phyloP scores from a whole-genome alignment of 2,797 vertebrate genomes.

The Chaetophractus vellerosus region DNA sequence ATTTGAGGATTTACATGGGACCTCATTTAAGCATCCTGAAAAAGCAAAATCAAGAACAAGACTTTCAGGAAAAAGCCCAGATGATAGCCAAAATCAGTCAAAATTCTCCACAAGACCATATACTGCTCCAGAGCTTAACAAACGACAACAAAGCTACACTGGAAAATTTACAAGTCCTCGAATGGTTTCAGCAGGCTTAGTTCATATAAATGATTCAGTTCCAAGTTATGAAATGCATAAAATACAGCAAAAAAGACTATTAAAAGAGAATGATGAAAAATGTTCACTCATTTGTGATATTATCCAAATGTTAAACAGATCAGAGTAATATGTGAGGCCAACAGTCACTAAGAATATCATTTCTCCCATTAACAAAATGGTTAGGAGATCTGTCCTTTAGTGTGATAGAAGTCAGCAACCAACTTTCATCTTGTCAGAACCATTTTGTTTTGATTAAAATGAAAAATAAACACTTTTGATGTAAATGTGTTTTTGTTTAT shows the following conservation, averaged over 20 bases:
- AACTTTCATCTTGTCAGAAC: constrained; percentile 74
- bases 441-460: constrained; percentile 84
- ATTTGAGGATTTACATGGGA: constrained; percentile 78
- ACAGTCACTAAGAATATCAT: constrained; percentile 21
- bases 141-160: background rate
- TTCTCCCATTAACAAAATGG: constrained; percentile 76
- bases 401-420: constrained; percentile 67
- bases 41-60: constrained; percentile 82
- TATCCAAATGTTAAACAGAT: constrained; percentile 62
- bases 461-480: constrained; percentile 76
- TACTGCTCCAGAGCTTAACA: constrained; percentile 73
- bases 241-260: constrained; percentile 54
- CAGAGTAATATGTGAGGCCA: constrained; percentile 56
- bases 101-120: constrained; percentile 61
- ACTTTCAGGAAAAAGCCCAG: constrained; percentile 72
- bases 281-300: constrained; percentile 71
- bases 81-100: background rate
- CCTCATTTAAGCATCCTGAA: constrained; percentile 79
- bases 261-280: constrained; percentile 79
- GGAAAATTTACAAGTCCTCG: constrained; percentile 52
- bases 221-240: constrained; percentile 63
- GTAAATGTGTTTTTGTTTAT: constrained; percentile 77
- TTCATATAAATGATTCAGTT: constrained; percentile 43
- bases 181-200: constrained; percentile 77
- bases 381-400: constrained; percentile 54